Base-by-base conservation (phyloP, 2,888 invertebrate genomes). In the Thereva unica region DNA sequence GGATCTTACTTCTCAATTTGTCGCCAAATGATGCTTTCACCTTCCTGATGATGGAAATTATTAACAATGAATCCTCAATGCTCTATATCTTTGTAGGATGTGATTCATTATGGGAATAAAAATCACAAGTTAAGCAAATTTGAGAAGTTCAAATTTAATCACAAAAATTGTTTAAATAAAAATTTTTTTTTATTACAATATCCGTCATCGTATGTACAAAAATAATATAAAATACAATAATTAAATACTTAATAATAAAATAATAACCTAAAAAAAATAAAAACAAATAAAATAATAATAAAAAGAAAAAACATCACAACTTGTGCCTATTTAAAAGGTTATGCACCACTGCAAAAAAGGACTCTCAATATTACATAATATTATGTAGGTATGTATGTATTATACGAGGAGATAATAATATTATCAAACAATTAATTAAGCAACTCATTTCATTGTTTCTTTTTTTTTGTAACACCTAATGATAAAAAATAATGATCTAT, bases 291-390 rank as follows among this genome's bases (percentile, higher is more conserved):
- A 23, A 4, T 61, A 50, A 50, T 40, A 10, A 57, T 9, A 45
- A 35, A 34, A 35, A 34, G 37, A 5, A 57, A 40, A 59, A 35
- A 10, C 40, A 61, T 61, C 61, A 61, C 61, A 61, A 61, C 61
- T 41, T 50, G 61, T 50, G 34, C 50, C 23, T 23, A 23, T 23
- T 50, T 50, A 49, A 9, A 50, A 8, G 41, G 4, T 37, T 2
- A 61, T 61, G 61, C 61, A 61, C 61, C 61, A 50, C 50, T 38
- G 38, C 55, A 55, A 12, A 40, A 41, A 41, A 41, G 12, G 12
- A 23, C 41, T 55, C 34, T 41, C 12, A 41, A 55, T 41, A 38
- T 12, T 41, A 55, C 40, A 41, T 55, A 23, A 23, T 23, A 23
- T 23, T 23, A 23, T 23, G 23, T 23, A 23, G 23, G 23, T 23